Percentiles rank a stretch among this genome's conserved stretches.
Evolutionary conservation across 2,888 invertebrate species (phyloP).

Genomic region (Helobdella robusta): DNA sequence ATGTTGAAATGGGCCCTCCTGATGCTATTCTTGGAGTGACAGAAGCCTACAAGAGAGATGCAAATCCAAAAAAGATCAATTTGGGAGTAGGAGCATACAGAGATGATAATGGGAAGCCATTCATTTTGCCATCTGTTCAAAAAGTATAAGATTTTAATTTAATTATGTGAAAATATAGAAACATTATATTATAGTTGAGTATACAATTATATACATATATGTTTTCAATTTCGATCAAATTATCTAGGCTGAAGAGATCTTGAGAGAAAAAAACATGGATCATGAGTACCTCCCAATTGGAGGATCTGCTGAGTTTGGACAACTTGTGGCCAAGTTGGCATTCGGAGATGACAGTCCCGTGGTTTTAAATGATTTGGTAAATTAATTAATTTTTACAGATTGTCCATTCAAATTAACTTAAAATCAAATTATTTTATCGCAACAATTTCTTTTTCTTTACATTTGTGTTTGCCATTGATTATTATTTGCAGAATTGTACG

Average conservation of each 20-base stretch:
- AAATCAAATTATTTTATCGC: neutral
- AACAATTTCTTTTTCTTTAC: slow-evolving; percentile 6
- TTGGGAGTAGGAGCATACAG: slow-evolving; percentile 81
- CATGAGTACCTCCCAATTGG: slow-evolving; percentile 90
- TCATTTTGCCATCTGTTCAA: slow-evolving; percentile 74
- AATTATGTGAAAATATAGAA: neutral
- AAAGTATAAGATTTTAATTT: slow-evolving; percentile 37
- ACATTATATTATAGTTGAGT: no score
- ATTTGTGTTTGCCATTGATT: slow-evolving; percentile 6
- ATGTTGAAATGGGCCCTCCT: slow-evolving; percentile 91
- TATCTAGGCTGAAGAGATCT: slow-evolving; percentile 68
- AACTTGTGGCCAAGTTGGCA: slow-evolving; percentile 73
- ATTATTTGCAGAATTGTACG: slow-evolving; percentile 56
- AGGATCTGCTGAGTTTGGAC: slow-evolving; percentile 73
- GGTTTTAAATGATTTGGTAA: slow-evolving; percentile 63
- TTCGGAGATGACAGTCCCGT: slow-evolving; percentile 68
- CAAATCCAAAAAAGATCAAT: slow-evolving; percentile 86
- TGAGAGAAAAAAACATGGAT: slow-evolving; percentile 64
- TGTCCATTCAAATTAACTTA: neutral
- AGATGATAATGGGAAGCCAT: slow-evolving; percentile 93
- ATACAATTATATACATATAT: neutral
- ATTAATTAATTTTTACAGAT: neutral
- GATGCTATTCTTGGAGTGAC: slow-evolving; percentile 95
- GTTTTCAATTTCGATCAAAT: slow-evolving; percentile 16
- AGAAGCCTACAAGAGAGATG: slow-evolving; percentile 85